Base-by-base conservation (phyloP, 2,797 vertebrate genomes). In the Cuniculus paca region DNA sequence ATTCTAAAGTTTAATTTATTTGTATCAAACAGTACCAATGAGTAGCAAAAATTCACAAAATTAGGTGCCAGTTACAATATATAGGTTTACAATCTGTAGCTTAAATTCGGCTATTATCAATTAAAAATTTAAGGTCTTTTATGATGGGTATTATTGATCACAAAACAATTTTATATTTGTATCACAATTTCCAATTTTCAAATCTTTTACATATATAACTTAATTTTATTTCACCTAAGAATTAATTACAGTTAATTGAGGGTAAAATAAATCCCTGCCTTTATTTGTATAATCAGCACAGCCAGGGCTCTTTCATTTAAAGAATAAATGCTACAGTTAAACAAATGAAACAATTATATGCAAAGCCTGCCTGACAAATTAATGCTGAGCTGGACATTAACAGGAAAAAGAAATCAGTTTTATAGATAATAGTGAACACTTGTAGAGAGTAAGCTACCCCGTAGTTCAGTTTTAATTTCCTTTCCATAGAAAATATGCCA, bases 401-500 rank as follows among this genome's bases (percentile, higher is more conserved):
- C 77, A 97, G 86, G 87, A 97, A 96, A 88, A 98, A 96, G 1
- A 84, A 95, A 88, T 97, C 60, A 87, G 80, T 97, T 97, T 97
- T 88, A 80, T 96, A 84, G 65, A 56, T 93, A 79, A 94, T 95
- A 96, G 95, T 91, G 90, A 97, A 95, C 95, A 98, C 96, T 97
- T 97, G 96, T 98, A 93, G 50, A 50, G 83, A 96, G 88, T 97
- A 98, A 98, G 92, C 82, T 4, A 95, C 96, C 98, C 95, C 96
- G 52, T 94, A 97, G 96, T 97, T 96, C 83, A 97, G 61, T 98
- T 98, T 98, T 98, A 97, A 98, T 98, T 98, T 98, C 94, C 90
- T 98, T 88, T 54, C 20, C 11, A 6, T 63, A 34, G 50, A 52
- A 86, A 97, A 63, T 24, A n/a, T 94, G 36, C 75, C 61, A 92